Evolutionary conservation across 1,140 invertebrate genomes (phyloP), one percentile per base, ranked within the genome.

Genomic region (Leguminivora glycinivorella): DNA sequence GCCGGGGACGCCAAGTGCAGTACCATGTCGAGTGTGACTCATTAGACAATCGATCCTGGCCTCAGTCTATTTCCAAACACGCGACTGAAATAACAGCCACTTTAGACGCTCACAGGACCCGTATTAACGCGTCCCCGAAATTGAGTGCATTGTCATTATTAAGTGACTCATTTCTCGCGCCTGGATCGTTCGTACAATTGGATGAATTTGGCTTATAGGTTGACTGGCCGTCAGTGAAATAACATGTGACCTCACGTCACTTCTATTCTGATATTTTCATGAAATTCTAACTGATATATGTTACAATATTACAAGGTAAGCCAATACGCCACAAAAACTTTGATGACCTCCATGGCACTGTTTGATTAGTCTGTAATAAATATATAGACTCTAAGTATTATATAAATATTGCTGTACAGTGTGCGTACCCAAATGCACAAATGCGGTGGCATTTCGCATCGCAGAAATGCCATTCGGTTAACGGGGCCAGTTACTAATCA

Each of bases 1-100:
- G 72, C 70, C 73, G 71, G 76, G 73, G 67, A 70, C 79, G 83
- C 81, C 87, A 83, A 89, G 85, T 87, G 87, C 87, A 89, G 75
- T 87, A 79, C 76, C 81, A 72, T 88, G 85, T 89, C 83, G 79
- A 78, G 82, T 80, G 76, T 84, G 84, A 84, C 80, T 89, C 84
- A 87, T 87, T 88, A 89, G 78, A 87, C 79, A 89, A 89, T 89
- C 84, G 81, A 89, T 89, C 81, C 79, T 79, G 34, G 67, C 52
- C 67, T 68, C 58, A 72, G 68, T 60, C 47, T 70, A 68, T 74
- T 69, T 67, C 71, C 56, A 26, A 17, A 67, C 60, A 70, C 72
- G 67, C 70, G 52, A 56, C 73, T 58, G 69, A 70, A 72, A 72
- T 72, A 68, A 26, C 52, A 60, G 26, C 58, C 58, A 63, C 58